Base-by-base conservation (phyloP, 2,797 vertebrate species). In the Cossypha dichroa region DNA sequence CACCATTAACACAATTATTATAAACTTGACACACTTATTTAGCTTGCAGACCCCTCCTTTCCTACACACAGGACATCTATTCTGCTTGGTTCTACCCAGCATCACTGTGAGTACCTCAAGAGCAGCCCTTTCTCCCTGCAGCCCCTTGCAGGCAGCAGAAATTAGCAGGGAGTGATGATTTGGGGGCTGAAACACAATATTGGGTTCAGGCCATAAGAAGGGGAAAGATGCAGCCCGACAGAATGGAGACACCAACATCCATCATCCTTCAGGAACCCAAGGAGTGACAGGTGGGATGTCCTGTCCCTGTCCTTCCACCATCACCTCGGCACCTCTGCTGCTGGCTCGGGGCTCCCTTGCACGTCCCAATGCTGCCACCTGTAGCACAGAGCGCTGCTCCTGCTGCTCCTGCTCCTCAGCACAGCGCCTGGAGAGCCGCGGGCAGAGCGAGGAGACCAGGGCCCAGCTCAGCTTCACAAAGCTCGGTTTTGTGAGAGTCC, bases 281-380 rank as follows among this genome's bases (percentile, higher is more conserved):
- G 36, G 16, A 79, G 18, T 8, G 33, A 11, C 12, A 23, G 10
- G 8, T 7, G 40, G 46, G 16, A 5, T 74, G n/a, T 60, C 11
- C 46, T 17, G 29, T 29, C 48, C 40, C 45, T n/a, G 52, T 41
- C 60, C 18, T 46, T 58, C 38, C 79, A 58, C 8, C 34, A 31
- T 4, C 69, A 6, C 49, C 58, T 64, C 7, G 0, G 38, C n/a
- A 3, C 34, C 41, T 81, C 56, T 3, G 23, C 40, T 43, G 0
- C 63, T 11, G 63, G 26, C 45, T 89, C 9, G 0, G 2, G 0
- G n/a, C 73, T 97, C 41, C 54, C 22, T 78, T 89, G 45, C 33
- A 15, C 36, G 56, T 91, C 70, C 90, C 74, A 12, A 66, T 91
- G 87, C 93, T 94, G 77, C 95, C 96, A 85, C 60, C 96, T 94